A percentile compares a stretch with the other conserved stretches of the same genome.
Evolutionary conservation across 2,888 invertebrate species (phyloP).

Genomic region (Nycteola revayana): DNA sequence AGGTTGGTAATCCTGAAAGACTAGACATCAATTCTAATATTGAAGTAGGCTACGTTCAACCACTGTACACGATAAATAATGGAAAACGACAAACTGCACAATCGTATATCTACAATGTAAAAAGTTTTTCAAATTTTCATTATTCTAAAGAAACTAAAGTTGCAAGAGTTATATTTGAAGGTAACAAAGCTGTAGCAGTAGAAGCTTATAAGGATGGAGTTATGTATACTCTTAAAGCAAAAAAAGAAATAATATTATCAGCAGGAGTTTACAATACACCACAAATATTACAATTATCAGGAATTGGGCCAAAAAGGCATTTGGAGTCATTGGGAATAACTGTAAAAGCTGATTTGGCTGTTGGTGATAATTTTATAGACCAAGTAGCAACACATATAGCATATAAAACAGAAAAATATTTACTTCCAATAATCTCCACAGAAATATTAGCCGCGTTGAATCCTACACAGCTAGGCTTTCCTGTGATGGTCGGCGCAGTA

Average conservation of each 20-base stretch:
- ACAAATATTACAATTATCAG: slow-evolving; percentile 23
- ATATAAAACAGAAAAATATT: slow-evolving; percentile 7
- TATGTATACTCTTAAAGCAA: slow-evolving; percentile 14
- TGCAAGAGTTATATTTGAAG: slow-evolving; percentile 18
- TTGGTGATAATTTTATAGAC: slow-evolving; percentile 19
- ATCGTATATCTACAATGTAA: slow-evolving; percentile 12
- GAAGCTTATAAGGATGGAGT: slow-evolving; percentile 8
- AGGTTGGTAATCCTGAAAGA: slow-evolving; percentile 17
- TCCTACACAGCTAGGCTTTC: slow-evolving; percentile 21
- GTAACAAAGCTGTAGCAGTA: slow-evolving; percentile 16
- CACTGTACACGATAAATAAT: slow-evolving; percentile 9
- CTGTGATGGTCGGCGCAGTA: slow-evolving; percentile 19
- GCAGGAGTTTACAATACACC: slow-evolving; percentile 24
- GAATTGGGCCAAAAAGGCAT: slow-evolving; percentile 20
- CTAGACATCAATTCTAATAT: slow-evolving; percentile 17
- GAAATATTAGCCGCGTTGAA: not conserved
- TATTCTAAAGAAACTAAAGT: slow-evolving; percentile 21
- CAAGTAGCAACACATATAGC: slow-evolving; percentile 8
- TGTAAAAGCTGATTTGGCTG: slow-evolving; percentile 12
- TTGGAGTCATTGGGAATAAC: slow-evolving; percentile 10
- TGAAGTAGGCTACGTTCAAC: slow-evolving; percentile 13
- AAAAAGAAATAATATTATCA: slow-evolving; percentile 20
- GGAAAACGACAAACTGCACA: slow-evolving; percentile 18
- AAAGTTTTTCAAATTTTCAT: slow-evolving; percentile 12
- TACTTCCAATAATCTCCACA: slow-evolving; percentile 3